These are phyloP conservation scores for Ciconia maguari DNA, from an alignment of 2,113 vertebrate genomes.

Conservation along the genomic window DNA sequence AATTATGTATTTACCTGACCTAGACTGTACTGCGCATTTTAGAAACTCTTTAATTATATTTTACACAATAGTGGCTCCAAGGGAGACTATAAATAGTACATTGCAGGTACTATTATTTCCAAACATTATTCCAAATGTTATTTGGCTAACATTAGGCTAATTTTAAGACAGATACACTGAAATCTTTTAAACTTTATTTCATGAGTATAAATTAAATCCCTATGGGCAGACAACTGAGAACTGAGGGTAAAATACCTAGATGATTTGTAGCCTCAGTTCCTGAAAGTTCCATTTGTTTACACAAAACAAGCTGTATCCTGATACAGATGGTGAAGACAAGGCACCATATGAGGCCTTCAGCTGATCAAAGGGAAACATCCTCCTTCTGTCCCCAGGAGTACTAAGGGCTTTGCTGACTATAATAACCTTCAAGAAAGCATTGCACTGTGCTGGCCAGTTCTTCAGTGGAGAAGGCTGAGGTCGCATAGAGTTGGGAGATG, in stretches of 20 bases:
- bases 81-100: constrained; percentile 36
- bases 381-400: not conserved
- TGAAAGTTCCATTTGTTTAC: not conserved
- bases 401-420: not conserved
- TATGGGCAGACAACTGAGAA: not conserved
- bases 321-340: not conserved
- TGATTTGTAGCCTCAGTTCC: not conserved
- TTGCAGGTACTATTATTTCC: not conserved
- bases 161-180: not conserved
- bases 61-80: constrained; percentile 22
- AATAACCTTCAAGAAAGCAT: not conserved
- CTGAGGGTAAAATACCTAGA: not conserved
- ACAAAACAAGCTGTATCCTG: not conserved
- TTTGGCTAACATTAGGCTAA: not conserved
- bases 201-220: not conserved
- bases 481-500: fast-evolving
- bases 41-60: constrained; percentile 64
- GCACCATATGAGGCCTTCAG: not conserved
- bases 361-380: not conserved
- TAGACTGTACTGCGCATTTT: constrained; percentile 42
- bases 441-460: not conserved
- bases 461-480: not conserved
- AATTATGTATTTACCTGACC: constrained; percentile 74
- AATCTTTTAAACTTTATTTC: not conserved
- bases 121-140: not conserved